phyloP scores from a whole-genome alignment of 1,140 invertebrate genomes.

The Drosophila lini region DNA sequence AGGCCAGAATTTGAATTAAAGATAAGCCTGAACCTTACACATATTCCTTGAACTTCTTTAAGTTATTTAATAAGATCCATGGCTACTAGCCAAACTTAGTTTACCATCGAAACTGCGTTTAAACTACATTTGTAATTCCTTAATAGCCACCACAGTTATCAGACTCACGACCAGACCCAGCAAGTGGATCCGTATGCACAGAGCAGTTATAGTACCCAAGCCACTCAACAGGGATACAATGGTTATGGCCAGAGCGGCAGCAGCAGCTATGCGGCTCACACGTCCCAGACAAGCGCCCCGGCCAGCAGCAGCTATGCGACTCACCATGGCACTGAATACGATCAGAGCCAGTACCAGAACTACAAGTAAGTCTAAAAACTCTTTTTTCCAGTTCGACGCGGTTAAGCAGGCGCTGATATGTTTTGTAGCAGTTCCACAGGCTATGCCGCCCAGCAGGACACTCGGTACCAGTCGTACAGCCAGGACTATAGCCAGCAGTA shows the following conservation, averaged over 20 bases:
- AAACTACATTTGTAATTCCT: not conserved
- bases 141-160: constrained; percentile 74
- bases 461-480: constrained; percentile 76
- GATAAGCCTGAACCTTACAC: not conserved
- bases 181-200: constrained; percentile 81
- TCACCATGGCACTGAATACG: constrained; percentile 71
- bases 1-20: constrained; percentile 3
- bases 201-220: constrained; percentile 64
- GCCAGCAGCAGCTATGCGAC: constrained; percentile 71
- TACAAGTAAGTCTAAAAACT: constrained; percentile 62
- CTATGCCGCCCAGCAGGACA: constrained; percentile 75
- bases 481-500: constrained; percentile 83
- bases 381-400: not conserved
- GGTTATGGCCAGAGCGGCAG: constrained; percentile 74
- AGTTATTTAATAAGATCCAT: not conserved
- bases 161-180: constrained; percentile 77
- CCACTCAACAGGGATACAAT: constrained; percentile 75
- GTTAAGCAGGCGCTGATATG: not conserved
- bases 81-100: not conserved
- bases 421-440: constrained; percentile 61
- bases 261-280: constrained; percentile 66
- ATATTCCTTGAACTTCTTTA: not conserved
- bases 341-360: constrained; percentile 81
- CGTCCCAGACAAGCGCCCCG: constrained; percentile 60
- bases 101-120: not conserved